Evolutionary conservation across 2,888 invertebrate species (phyloP).

Genomic region (Chorisops tibialis): DNA sequence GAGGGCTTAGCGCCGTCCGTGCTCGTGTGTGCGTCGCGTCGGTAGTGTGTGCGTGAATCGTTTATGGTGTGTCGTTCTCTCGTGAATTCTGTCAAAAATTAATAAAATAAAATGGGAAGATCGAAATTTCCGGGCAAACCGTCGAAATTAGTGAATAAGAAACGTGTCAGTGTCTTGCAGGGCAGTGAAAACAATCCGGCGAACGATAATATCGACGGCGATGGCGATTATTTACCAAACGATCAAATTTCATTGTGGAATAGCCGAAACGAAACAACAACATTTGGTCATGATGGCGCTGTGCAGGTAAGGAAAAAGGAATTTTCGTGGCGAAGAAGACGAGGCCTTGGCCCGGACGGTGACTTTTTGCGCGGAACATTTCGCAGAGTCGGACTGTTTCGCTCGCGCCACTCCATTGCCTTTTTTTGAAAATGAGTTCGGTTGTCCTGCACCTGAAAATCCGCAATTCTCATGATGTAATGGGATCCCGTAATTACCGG

Average conservation of each 20-base stretch:
- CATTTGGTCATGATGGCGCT: constrained; percentile 30
- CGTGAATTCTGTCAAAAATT: neutral
- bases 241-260: constrained; percentile 33
- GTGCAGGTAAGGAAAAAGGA: constrained; percentile 29
- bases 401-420: too few relatives aligned
- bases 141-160: constrained; percentile 80
- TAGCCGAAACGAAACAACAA: constrained; percentile 32
- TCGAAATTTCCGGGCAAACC: constrained; percentile 78
- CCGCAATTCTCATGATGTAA: too few relatives aligned
- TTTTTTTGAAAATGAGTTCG: too few relatives aligned
- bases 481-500: too few relatives aligned
- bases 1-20: too few relatives aligned
- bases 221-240: constrained; percentile 31
- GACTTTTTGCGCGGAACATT: too few relatives aligned
- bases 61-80: neutral
- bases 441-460: too few relatives aligned
- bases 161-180: constrained; percentile 73
- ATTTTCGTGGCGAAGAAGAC: constrained; percentile 2
- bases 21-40: neutral
- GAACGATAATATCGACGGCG: constrained; percentile 25
- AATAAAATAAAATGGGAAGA: constrained; percentile 45
- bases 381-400: too few relatives aligned
- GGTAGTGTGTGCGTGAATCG: neutral
- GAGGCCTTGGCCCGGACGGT: too few relatives aligned
- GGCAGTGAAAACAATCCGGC: constrained; percentile 42